Conservation (phyloP, 2,113 vertebrate genomes). For the Cephalophus harveyi region DNA sequence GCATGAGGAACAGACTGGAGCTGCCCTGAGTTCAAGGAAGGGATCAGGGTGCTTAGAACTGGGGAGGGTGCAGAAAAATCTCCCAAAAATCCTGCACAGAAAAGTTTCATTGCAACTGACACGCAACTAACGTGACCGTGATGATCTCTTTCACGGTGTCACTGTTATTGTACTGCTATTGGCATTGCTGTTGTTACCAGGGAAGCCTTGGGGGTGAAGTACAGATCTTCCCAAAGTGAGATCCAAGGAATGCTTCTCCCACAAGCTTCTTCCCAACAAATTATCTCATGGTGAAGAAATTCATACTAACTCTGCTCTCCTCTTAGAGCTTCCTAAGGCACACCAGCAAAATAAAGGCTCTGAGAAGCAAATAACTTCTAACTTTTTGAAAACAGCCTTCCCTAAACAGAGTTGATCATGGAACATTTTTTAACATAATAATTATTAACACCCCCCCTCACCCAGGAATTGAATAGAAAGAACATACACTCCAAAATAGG, state of each 20-base stretch:
- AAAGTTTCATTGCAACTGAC: background rate
- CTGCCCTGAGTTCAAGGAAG: background rate
- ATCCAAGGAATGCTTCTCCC: background rate
- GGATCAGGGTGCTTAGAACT: background rate
- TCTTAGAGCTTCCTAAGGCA: background rate
- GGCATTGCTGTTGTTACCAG: background rate
- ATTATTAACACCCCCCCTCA: rapidly evolving
- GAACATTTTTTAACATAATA: background rate
- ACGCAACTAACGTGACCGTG: background rate
- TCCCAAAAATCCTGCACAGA: background rate
- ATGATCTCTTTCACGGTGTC: rapidly evolving
- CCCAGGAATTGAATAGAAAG: background rate
- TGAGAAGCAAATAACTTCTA: background rate
- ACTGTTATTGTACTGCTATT: too few species aligned
- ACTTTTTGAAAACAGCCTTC: background rate
- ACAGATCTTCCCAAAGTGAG: background rate
- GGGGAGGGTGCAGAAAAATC: background rate
- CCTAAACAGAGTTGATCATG: background rate
- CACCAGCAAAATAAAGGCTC: background rate
- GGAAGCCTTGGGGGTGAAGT: background rate
- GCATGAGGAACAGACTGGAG: background rate
- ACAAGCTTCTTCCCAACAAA: background rate
- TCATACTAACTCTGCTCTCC: background rate
- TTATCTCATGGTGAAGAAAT: background rate
- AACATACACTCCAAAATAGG: background rate